phyloP scores from a whole-genome alignment of 2,888 invertebrate genomes.

The Serripes groenlandicus region DNA sequence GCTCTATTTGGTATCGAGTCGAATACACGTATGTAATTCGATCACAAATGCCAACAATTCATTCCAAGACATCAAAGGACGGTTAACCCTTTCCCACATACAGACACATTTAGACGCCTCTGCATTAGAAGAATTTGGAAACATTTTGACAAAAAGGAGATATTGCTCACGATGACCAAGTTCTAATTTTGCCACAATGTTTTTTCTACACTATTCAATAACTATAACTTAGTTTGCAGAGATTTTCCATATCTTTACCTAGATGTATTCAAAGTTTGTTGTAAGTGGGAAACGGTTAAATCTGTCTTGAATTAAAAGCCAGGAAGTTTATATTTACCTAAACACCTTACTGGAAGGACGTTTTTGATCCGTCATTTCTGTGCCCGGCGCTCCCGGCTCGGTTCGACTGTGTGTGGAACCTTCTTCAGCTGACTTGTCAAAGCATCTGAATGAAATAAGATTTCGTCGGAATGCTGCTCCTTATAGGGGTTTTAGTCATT shows the following conservation, averaged over 20 bases:
- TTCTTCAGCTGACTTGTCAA: slow-evolving; percentile 3
- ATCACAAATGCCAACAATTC: no score
- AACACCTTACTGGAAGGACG: neutral
- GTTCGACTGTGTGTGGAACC: neutral
- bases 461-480: no score
- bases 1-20: no score
- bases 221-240: neutral
- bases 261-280: no score
- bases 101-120: neutral
- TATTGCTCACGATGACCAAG: neutral
- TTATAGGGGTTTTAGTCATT: no score
- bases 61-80: no score
- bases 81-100: no score
- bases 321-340: neutral
- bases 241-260: no score
- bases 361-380: neutral
- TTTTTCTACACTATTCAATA: neutral
- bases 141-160: neutral
- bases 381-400: neutral
- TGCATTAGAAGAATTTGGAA: neutral
- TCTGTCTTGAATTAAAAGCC: neutral
- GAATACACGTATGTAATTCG: no score
- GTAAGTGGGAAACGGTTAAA: no score
- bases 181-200: neutral
- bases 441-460: slow-evolving; percentile 8